phyloP scores from a whole-genome alignment of 2,888 invertebrate species.

The Endomychus coccineus region DNA sequence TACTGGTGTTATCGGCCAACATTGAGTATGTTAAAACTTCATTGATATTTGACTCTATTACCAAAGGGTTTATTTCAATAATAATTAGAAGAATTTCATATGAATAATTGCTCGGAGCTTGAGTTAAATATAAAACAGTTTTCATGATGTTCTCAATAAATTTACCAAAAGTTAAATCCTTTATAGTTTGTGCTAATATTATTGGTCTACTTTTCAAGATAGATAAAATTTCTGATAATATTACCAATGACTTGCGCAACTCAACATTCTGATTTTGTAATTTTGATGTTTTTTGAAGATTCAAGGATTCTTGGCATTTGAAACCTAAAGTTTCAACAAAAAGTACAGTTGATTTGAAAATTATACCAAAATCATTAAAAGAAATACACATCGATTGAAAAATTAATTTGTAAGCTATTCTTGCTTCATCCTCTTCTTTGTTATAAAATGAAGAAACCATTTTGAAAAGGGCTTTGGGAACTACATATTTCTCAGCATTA shows the following conservation, averaged over 20 bases:
- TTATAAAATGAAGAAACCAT: constrained; percentile 19
- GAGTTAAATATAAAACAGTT: constrained; percentile 26
- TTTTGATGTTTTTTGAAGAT: constrained; percentile 20
- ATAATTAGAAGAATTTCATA: constrained; percentile 31
- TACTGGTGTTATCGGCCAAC: constrained; percentile 24
- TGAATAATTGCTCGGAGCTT: constrained; percentile 23
- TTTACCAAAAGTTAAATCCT: constrained; percentile 26
- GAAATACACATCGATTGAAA: constrained; percentile 29
- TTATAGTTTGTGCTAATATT: constrained; percentile 15
- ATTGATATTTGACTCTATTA: constrained; percentile 31
- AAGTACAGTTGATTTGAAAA: constrained; percentile 31
- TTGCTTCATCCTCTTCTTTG: constrained; percentile 14
- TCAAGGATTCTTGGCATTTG: constrained; percentile 25
- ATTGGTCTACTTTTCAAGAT: constrained; percentile 19
- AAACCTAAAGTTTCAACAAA: constrained; percentile 31
- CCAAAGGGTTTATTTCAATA: constrained; percentile 35
- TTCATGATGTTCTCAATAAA: constrained; percentile 31
- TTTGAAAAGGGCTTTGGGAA: constrained; percentile 27
- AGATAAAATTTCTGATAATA: constrained; percentile 26
- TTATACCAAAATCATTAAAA: constrained; percentile 24
- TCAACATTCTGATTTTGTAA: constrained; percentile 8
- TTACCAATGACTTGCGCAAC: constrained; percentile 25
- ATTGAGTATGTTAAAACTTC: constrained; percentile 32
- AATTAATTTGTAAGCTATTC: constrained; percentile 28
- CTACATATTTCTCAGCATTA: constrained; percentile 16